A percentile compares a stretch with the other conserved stretches of the same genome.
phyloP scores from a whole-genome alignment of 23 tunicate species.

The Styela plicata region DNA sequence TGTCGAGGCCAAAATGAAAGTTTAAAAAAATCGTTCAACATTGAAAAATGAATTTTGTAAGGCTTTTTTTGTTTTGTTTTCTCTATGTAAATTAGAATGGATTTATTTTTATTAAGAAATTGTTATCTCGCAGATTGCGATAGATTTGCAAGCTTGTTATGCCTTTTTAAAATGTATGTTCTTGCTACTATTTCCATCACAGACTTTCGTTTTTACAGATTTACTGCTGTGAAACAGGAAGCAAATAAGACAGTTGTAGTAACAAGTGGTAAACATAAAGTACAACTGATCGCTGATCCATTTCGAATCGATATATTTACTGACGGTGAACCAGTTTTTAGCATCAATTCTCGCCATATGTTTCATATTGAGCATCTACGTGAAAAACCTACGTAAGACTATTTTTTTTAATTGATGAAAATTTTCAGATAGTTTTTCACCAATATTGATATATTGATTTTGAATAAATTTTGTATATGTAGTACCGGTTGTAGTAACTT shows the following conservation, averaged over 20 bases:
- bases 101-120: too few species aligned
- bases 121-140: too few species aligned
- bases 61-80: too few species aligned
- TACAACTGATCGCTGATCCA: constrained; percentile 51
- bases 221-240: constrained; percentile 5
- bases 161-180: too few species aligned
- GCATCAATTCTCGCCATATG: constrained; percentile 74
- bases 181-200: too few species aligned
- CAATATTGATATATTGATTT: not conserved
- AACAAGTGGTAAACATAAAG: constrained; percentile 16
- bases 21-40: too few species aligned
- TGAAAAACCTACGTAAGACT: constrained; percentile 74
- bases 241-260: constrained; percentile 38
- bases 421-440: not conserved
- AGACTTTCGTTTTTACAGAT: constrained; percentile 41
- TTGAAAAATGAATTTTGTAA: too few species aligned
- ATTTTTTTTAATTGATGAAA: not conserved
- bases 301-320: constrained; percentile 84
- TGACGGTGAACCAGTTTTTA: constrained; percentile 77
- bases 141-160: too few species aligned
- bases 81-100: too few species aligned
- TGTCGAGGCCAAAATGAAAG: too few species aligned
- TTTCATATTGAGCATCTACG: constrained; percentile 82
- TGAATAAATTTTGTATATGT: not conserved
- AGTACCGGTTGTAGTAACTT: too few species aligned